Evolutionary conservation across 2,888 invertebrate species (phyloP), one percentile per base, ranked within the genome.

Genomic region (Latrodectus hesperus): DNA sequence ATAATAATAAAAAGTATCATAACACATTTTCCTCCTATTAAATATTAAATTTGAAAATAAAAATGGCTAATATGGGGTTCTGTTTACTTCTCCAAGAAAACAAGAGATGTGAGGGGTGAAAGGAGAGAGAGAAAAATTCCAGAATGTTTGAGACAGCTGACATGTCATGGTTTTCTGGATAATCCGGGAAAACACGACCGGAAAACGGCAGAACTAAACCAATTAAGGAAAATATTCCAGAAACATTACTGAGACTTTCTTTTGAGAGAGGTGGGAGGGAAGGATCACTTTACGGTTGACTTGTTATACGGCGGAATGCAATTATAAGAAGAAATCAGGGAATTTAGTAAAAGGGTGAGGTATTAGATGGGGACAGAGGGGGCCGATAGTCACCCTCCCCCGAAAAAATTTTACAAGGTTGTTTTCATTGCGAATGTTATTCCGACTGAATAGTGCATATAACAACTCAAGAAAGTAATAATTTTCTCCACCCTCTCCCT

Each of bases 301-400:
- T 81, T 67, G 67, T 68, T 74, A 38, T 38, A 67, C 73, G 67
- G 51, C 16, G 74, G 53, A 74, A 74, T 74, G 81, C 81, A 74
- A 81, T 73, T 81, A 81, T 74, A n/a, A 60, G 60, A 60, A 60
- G n/a, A 60, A n/a, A 16, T 60, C 60, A 60, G 60, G 12, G 60
- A 38, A 38, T 38, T 38, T 38, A 38, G 38, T 38, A 38, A 38
- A 38, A 38, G 38, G 38, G 38, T 38, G 60, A n/a, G 60, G 60
- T 55, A 10, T 12, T 0, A 60, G 60, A 60, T 12, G 60, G n/a
- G n/a, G n/a, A 60, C 60, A 14, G 14, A 16, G 12, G 60, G 60
- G 60, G n/a, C 14, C 12, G n/a, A 60, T 60, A n/a, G n/a, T 60
- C 16, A 12, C 60, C 60, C 60, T 10, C 60, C 60, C 60, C n/a